Evolutionary conservation across 2,888 invertebrate genomes (phyloP).

Genomic region (Sesia apiformis): DNA sequence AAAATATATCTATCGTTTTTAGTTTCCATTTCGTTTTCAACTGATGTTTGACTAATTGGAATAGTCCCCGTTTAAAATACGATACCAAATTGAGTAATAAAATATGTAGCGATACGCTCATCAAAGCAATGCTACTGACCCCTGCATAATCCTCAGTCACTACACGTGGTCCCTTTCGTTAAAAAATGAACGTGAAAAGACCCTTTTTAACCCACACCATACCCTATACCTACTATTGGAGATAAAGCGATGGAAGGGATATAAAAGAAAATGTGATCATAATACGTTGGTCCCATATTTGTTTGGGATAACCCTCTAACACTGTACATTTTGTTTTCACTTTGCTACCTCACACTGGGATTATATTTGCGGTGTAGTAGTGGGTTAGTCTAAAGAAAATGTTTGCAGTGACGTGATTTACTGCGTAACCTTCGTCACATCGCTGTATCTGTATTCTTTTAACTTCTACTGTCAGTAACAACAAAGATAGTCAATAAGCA

Average conservation of each 20-base stretch:
- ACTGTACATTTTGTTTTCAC: background rate
- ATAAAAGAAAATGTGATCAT: conserved; percentile 57
- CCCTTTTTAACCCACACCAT: conserved; percentile 28
- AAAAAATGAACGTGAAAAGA: conserved; percentile 43
- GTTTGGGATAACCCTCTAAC: conserved; percentile 33
- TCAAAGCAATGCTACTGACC: conserved; percentile 26
- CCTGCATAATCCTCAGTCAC: conserved; percentile 35
- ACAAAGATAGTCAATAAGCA: no score
- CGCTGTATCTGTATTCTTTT: no score
- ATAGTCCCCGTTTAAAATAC: conserved; percentile 11
- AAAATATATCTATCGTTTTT: no score
- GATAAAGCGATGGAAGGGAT: conserved; percentile 47
- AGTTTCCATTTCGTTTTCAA: no score
- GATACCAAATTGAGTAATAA: conserved; percentile 36
- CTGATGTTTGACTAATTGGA: background rate
- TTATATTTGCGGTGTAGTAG: background rate
- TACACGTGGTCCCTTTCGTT: conserved; percentile 32
- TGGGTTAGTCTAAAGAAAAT: background rate
- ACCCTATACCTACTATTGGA: conserved; percentile 12
- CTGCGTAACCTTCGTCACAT: background rate
- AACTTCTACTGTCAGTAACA: no score
- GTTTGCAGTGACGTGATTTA: background rate
- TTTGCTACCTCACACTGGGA: background rate
- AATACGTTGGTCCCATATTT: conserved; percentile 52
- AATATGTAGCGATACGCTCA: conserved; percentile 41